These are phyloP conservation scores for Sminthurinus signatus DNA, from an alignment of 1,140 invertebrate species.

Conservation along the genomic window DNA sequence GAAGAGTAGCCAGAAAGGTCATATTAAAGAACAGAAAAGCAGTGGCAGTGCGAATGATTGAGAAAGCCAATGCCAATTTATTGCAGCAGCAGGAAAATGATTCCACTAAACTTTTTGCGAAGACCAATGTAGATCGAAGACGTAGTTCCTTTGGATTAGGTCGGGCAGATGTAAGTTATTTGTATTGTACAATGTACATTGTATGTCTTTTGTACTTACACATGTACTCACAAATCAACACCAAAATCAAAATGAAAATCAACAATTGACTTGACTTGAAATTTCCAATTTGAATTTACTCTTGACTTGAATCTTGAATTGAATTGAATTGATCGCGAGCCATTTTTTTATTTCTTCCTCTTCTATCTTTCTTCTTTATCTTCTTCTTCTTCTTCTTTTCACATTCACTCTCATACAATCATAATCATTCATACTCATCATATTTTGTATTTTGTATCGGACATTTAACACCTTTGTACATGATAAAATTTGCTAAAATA, in stretches of 20 bases:
- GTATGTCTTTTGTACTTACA: no score
- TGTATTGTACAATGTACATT: no score
- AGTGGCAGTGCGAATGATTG: slow-evolving; percentile 27
- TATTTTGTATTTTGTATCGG: no score
- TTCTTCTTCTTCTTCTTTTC: no score
- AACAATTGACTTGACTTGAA: background rate
- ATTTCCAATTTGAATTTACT: background rate
- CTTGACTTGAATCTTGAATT: background rate
- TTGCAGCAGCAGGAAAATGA: background rate
- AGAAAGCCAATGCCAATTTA: slow-evolving; percentile 19
- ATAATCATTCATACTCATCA: no score
- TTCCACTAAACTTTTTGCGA: background rate
- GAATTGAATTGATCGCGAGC: background rate
- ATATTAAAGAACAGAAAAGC: slow-evolving; percentile 37
- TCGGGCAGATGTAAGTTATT: slow-evolving; percentile 3
- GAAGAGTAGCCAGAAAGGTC: slow-evolving; percentile 27
- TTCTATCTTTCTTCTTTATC: no score
- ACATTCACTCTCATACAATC: no score
- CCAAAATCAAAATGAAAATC: background rate
- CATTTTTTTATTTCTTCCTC: background rate
- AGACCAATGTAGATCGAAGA: background rate
- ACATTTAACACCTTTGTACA: no score
- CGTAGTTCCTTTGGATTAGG: slow-evolving; percentile 13
- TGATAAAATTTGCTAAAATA: no score
- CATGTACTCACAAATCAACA: background rate